Percentiles rank a stretch among this genome's conserved stretches.
Evolutionary conservation across 1,140 invertebrate species (phyloP).

Genomic region (Argopecten irradians): DNA sequence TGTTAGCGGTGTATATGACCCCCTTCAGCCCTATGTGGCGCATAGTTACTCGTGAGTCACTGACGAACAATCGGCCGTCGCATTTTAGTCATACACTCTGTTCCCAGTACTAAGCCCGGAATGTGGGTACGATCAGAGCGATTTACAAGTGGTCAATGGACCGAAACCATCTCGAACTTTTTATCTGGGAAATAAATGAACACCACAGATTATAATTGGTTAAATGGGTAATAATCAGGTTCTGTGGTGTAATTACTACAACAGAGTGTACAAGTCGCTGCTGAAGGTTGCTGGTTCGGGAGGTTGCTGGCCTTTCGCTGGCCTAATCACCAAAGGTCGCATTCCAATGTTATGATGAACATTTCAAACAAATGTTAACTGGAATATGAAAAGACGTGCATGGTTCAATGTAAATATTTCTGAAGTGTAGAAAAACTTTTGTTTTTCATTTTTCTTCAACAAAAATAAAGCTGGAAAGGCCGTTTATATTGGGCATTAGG

Average conservation of each 20-base stretch:
- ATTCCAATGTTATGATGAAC: not conserved
- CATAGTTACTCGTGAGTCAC: slow-evolving; percentile 6
- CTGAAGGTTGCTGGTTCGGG: not conserved
- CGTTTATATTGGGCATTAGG: no score
- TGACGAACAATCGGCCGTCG: not conserved
- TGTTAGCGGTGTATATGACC: not conserved
- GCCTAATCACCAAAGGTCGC: not conserved
- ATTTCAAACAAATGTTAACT: slow-evolving; percentile 9
- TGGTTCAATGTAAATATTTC: not conserved
- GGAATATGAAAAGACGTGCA: slow-evolving; percentile 8
- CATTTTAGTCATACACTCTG: not conserved
- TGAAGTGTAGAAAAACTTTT: not conserved
- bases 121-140: not conserved
- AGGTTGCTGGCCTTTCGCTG: not conserved
- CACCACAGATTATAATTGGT: not conserved
- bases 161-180: slow-evolving; percentile 5
- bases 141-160: not conserved
- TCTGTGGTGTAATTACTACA: not conserved
- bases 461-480: not conserved
- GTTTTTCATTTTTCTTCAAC: not conserved
- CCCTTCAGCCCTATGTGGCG: slow-evolving; percentile 13
- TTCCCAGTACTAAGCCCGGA: not conserved
- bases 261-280: not conserved
- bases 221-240: slow-evolving; percentile 3
- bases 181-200: not conserved